A percentile compares a stretch with the other conserved stretches of the same genome.
Conservation (phyloP, 2,888 invertebrate genomes). For the Netelia inedita region DNA sequence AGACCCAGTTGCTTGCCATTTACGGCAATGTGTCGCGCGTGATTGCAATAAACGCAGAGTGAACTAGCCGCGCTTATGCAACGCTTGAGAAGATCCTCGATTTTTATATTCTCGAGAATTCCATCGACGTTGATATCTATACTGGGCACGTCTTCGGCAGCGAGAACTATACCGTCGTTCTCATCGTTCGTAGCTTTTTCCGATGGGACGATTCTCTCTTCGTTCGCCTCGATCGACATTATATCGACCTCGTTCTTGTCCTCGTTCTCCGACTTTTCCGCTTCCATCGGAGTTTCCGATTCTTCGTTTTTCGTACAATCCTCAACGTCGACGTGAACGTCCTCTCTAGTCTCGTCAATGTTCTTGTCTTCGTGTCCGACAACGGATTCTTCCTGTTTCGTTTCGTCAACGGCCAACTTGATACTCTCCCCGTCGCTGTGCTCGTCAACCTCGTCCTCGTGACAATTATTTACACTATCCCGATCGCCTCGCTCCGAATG, state of each 20-base stretch:
- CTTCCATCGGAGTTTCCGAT: neutral
- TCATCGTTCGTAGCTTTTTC: constrained; percentile 61
- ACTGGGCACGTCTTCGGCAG: constrained; percentile 88
- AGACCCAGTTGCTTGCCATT: constrained; percentile 93
- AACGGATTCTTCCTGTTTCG: constrained; percentile 59
- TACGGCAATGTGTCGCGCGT: constrained; percentile 93
- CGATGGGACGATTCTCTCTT: constrained; percentile 34
- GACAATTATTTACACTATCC: constrained; percentile 69
- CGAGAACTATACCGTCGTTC: constrained; percentile 86
- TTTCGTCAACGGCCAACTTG: constrained; percentile 78
- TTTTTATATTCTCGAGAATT: constrained; percentile 91
- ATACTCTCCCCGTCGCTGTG: constrained; percentile 81
- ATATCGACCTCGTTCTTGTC: constrained; percentile 59
- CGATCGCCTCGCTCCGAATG: constrained; percentile 70
- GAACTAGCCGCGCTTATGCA: constrained; percentile 90
- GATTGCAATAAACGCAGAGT: constrained; percentile 94
- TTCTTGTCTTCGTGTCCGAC: neutral
- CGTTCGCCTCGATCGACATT: constrained; percentile 61
- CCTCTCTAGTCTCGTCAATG: neutral
- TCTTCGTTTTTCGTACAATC: constrained; percentile 27
- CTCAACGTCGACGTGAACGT: constrained; percentile 46
- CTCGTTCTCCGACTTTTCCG: constrained; percentile 49
- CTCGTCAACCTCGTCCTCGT: constrained; percentile 71
- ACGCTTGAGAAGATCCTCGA: constrained; percentile 90
- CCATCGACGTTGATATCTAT: constrained; percentile 91